phyloP scores from a whole-genome alignment of 2,797 vertebrate species.

The Coccyzus lansbergi region DNA sequence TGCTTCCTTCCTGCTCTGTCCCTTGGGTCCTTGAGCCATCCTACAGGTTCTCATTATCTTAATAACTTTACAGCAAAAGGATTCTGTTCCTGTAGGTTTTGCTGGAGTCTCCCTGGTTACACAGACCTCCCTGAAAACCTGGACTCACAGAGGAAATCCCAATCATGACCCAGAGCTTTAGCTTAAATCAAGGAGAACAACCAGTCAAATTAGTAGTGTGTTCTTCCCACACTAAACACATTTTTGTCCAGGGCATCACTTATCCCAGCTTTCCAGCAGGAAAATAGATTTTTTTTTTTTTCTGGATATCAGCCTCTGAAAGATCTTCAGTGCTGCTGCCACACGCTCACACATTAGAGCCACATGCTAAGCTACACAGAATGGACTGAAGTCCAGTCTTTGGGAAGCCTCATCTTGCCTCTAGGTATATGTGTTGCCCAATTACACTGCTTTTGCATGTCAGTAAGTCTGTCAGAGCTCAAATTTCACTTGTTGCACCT shows the following conservation, averaged over 20 bases:
- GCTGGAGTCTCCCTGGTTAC: neutral
- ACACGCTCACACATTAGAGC: neutral
- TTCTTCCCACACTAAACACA: neutral
- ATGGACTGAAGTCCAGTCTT: neutral
- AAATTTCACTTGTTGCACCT: neutral
- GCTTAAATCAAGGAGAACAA: neutral
- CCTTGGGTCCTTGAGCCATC: neutral
- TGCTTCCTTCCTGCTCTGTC: slow-evolving; percentile 40
- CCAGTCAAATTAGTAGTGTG: neutral
- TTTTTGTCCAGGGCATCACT: neutral
- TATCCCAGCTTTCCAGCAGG: neutral
- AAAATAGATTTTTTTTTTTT: neutral
- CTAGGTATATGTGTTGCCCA: neutral
- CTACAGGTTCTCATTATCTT: slow-evolving; percentile 30
- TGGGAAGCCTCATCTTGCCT: neutral
- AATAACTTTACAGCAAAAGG: slow-evolving; percentile 29
- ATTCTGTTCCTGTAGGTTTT: slow-evolving; percentile 4
- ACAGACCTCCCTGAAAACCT: neutral
- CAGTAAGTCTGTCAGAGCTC: neutral
- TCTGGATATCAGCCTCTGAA: neutral
- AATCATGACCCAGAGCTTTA: neutral
- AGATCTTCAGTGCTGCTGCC: neutral
- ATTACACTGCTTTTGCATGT: neutral
- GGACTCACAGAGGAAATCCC: neutral
- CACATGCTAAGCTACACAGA: neutral